A percentile compares a stretch with the other conserved stretches of the same genome.
Evolutionary conservation across 1,140 invertebrate species (phyloP).

Genomic region (Trialeurodes vaporariorum): DNA sequence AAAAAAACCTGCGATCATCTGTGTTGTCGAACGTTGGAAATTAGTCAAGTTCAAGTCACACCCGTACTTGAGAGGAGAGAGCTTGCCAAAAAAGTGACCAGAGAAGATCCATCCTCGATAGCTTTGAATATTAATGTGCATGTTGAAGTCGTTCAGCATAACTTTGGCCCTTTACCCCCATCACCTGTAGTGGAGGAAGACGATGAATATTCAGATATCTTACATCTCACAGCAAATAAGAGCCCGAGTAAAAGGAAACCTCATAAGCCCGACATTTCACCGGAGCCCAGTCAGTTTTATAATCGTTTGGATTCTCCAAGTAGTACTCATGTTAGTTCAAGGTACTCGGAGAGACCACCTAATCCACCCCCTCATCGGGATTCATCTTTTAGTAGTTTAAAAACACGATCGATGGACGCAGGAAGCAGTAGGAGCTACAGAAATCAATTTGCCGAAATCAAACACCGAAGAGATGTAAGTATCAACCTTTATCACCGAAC

Average conservation of each 20-base stretch:
- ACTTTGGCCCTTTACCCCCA: constrained; percentile 66
- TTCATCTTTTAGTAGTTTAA: constrained; percentile 52
- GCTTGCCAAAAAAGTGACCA: not conserved
- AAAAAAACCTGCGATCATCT: not conserved
- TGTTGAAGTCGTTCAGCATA: constrained; percentile 36
- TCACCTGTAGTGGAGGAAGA: constrained; percentile 63
- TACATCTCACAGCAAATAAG: constrained; percentile 35
- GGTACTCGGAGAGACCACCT: constrained; percentile 27
- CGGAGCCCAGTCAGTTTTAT: not conserved
- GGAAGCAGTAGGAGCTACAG: constrained; percentile 35
- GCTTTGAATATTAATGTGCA: constrained; percentile 26
- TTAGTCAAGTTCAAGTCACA: not conserved
- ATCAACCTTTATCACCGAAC: not conserved
- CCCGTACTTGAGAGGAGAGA: not conserved
- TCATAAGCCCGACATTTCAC: constrained; percentile 35
- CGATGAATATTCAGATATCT: constrained; percentile 57
- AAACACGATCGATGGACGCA: constrained; percentile 67
- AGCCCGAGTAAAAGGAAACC: not conserved
- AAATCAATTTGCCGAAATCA: constrained; percentile 19
- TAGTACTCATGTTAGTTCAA: not conserved
- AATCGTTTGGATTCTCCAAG: not conserved
- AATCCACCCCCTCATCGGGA: constrained; percentile 59
- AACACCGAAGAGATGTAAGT: constrained; percentile 27
- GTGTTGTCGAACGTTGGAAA: not conserved
- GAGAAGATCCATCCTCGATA: constrained; percentile 24